Percentiles rank a stretch among this genome's conserved stretches.
Evolutionary conservation across 1,140 invertebrate species (phyloP).

Genomic region (Drosophila sproati): DNA sequence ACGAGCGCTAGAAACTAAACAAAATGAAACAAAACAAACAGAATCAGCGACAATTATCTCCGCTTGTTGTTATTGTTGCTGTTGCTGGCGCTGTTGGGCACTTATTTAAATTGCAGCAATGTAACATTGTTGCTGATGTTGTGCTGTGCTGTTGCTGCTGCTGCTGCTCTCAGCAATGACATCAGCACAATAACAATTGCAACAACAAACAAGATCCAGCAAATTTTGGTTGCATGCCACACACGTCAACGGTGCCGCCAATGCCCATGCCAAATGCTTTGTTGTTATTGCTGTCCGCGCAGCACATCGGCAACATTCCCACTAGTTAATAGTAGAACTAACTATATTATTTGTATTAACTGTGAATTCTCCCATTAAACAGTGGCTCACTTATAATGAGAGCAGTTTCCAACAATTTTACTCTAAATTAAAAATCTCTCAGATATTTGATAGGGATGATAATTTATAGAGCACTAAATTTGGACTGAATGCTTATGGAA

Average conservation of each 20-base stretch:
- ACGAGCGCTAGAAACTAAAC: conserved; percentile 58
- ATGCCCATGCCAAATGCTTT: conserved; percentile 11
- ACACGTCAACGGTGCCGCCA: conserved; percentile 56
- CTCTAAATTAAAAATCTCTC: no score
- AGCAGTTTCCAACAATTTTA: no score
- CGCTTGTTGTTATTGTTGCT: conserved; percentile 18
- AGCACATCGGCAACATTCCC: conserved; percentile 15
- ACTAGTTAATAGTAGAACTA: background rate
- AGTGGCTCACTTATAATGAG: background rate
- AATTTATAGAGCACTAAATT: no score
- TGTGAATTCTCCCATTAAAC: background rate
- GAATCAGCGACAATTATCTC: conserved; percentile 67
- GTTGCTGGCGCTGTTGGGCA: conserved; percentile 50
- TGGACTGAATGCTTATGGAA: no score
- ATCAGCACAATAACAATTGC: conserved; percentile 27
- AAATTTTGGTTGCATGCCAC: conserved; percentile 72
- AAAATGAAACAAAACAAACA: conserved; percentile 54
- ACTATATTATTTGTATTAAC: background rate
- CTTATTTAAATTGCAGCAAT: conserved; percentile 74
- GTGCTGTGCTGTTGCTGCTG: conserved; percentile 4
- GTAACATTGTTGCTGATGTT: conserved; percentile 53
- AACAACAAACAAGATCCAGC: conserved; percentile 42
- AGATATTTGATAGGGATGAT: no score
- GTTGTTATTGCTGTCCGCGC: conserved; percentile 20
- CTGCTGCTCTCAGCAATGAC: conserved; percentile 31